Base-by-base conservation (phyloP, 1,140 invertebrate species). In the Ditylenchus dipsaci region DNA sequence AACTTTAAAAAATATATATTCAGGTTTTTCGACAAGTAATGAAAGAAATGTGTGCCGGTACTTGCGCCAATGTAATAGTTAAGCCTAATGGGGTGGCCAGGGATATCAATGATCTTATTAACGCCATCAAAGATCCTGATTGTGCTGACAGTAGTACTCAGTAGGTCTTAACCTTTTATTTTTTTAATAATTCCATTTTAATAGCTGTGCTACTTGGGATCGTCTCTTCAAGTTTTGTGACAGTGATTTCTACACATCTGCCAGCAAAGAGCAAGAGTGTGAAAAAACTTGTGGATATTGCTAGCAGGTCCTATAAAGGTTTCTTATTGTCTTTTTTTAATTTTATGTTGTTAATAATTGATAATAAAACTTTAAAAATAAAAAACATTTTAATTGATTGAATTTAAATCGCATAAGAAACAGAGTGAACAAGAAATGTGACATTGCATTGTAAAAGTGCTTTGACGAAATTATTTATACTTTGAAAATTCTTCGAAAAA, bases 211-310 rank as follows among this genome's bases (percentile, higher is more conserved):
- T 53, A 26, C 49, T 53, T 53, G 49, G 49, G n/a, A 26, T 53
- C 49, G 49, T 8, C 15, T 19, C 3, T 21, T 5, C n/a, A 53
- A 53, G 3, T 53, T 53, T 26, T 53, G 49, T 26, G 23, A 19
- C n/a, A 53, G 49, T 53, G 23, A 19, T 7, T 53, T 53, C 23
- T 53, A 53, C 15, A 53, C 49, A 53, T 21, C n/a, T 3, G n/a
- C n/a, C n/a, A 53, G 49, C 49, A 53, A 53, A 53, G 49, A 53
- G 23, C n/a, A 53, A 21, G 3, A 19, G 49, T 53, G 49, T 17
- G 49, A 5, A 15, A 53, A 53, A 53, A 53, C 49, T 53, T 53
- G 49, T 53, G 49, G 49, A 53, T 53, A 53, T 53, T 53, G 49
- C 23, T 53, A 38, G 33, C 3, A 38, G 11, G 11, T n/a, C n/a